Conservation (phyloP, 1,140 invertebrate genomes). For the Solen grandis region DNA sequence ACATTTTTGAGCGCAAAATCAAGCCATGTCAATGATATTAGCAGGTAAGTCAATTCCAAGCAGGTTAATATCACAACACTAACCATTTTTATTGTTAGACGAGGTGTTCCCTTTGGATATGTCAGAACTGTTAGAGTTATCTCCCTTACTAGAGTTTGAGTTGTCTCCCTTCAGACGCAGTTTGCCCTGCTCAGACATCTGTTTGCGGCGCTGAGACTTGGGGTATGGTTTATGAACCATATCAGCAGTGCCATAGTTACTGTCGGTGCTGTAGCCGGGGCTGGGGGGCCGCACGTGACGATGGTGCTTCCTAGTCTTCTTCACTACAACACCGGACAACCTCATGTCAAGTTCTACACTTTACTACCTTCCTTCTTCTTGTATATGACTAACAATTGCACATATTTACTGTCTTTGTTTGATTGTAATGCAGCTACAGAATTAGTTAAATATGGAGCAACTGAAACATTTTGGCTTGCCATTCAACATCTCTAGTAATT, state of each 20-base stretch:
- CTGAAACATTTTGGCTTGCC: too few species aligned
- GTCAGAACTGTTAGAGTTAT: conserved; percentile 19
- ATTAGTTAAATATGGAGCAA: too few species aligned
- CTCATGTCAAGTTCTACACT: neutral
- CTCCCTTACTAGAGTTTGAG: conserved; percentile 12
- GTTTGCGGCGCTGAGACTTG: conserved; percentile 77
- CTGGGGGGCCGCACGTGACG: conserved; percentile 74
- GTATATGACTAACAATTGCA: neutral
- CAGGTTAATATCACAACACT: too few species aligned
- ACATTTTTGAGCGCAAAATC: too few species aligned
- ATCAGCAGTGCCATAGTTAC: conserved; percentile 77
- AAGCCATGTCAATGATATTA: too few species aligned
- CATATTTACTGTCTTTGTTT: too few species aligned
- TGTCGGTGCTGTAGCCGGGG: conserved; percentile 80
- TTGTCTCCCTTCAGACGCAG: conserved; percentile 28
- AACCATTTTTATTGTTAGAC: conserved; percentile 21
- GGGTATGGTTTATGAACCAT: conserved; percentile 74
- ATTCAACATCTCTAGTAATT: too few species aligned
- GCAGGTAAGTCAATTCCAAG: too few species aligned
- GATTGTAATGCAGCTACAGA: too few species aligned
- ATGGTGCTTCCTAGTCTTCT: conserved; percentile 49
- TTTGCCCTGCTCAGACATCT: conserved; percentile 71
- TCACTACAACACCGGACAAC: neutral
- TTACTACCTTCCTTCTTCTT: neutral
- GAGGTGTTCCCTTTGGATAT: neutral